Evolutionary conservation across 2,888 invertebrate genomes (phyloP).

Genomic region (Sabatieria punctata): DNA sequence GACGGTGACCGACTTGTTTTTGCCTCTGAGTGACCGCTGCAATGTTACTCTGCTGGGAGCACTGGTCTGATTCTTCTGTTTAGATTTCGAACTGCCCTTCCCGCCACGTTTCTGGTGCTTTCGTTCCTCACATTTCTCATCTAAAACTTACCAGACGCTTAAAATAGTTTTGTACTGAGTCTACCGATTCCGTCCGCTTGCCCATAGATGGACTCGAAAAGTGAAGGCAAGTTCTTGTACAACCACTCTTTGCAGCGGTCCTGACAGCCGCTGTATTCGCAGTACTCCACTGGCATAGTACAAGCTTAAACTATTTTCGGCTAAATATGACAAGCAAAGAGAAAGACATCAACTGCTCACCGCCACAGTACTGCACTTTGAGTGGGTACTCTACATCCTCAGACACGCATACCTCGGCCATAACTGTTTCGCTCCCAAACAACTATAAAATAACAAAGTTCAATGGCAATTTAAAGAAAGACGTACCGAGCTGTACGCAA

Average conservation of each 20-base stretch:
- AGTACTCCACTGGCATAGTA: conserved; percentile 50
- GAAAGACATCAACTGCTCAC: conserved; percentile 11
- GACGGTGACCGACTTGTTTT: conserved; percentile 95
- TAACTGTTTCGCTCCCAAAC: background rate
- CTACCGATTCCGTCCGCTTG: no score
- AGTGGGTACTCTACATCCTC: no score
- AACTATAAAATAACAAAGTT: background rate
- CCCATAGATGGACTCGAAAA: no score
- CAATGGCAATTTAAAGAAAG: background rate
- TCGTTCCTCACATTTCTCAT: background rate
- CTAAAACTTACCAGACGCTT: conserved; percentile 10
- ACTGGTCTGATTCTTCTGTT: conserved; percentile 62
- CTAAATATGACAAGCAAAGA: no score
- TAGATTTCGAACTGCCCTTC: conserved; percentile 53
- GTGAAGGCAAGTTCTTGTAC: conserved; percentile 75
- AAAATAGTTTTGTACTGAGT: conserved; percentile 31
- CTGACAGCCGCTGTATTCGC: conserved; percentile 92
- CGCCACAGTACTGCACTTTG: conserved; percentile 21
- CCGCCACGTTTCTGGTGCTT: conserved; percentile 91
- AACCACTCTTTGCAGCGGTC: conserved; percentile 95
- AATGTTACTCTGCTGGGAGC: conserved; percentile 46
- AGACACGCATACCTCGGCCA: background rate
- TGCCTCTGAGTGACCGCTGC: conserved; percentile 60
- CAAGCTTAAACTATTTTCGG: conserved; percentile 22
- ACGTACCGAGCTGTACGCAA: no score